Percentiles rank a stretch among this genome's conserved stretches.
Evolutionary conservation across 2,888 invertebrate genomes (phyloP).

Genomic region (Phanerotoma sp.): DNA sequence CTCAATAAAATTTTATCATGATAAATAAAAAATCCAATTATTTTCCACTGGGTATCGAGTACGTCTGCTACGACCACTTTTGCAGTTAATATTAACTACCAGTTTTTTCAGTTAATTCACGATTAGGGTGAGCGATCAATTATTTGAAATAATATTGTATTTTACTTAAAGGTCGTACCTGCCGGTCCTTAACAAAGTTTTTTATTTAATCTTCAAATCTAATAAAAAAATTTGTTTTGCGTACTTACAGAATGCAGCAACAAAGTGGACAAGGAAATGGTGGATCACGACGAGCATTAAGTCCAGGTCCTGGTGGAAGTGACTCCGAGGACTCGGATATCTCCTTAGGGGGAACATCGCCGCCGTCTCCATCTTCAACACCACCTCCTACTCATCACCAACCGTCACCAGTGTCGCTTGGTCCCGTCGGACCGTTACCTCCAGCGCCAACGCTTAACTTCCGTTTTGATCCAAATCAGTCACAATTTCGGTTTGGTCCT

Average conservation of each 20-base stretch:
- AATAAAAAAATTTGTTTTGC: background rate
- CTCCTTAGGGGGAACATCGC: conserved; percentile 54
- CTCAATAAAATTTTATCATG: no score
- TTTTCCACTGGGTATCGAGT: no score
- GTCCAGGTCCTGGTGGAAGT: conserved; percentile 52
- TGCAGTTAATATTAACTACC: no score
- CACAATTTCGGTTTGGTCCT: conserved; percentile 52
- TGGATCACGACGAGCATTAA: conserved; percentile 46
- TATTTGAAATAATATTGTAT: no score
- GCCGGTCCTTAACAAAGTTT: no score
- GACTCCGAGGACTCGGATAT: conserved; percentile 56
- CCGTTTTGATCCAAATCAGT: conserved; percentile 53
- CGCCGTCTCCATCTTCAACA: conserved; percentile 52
- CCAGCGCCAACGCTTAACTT: conserved; percentile 50
- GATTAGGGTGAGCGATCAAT: no score
- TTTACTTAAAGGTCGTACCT: no score
- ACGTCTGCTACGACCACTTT: no score
- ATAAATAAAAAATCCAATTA: no score
- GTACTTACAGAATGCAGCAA: conserved; percentile 55
- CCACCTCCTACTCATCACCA: conserved; percentile 50
- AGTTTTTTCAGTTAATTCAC: no score
- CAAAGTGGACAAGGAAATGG: conserved; percentile 53
- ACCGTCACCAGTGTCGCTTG: conserved; percentile 50
- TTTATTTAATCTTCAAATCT: background rate
- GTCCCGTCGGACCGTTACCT: conserved; percentile 51